Conservation (phyloP, 2,797 vertebrate genomes). For the Columba guinea region DNA sequence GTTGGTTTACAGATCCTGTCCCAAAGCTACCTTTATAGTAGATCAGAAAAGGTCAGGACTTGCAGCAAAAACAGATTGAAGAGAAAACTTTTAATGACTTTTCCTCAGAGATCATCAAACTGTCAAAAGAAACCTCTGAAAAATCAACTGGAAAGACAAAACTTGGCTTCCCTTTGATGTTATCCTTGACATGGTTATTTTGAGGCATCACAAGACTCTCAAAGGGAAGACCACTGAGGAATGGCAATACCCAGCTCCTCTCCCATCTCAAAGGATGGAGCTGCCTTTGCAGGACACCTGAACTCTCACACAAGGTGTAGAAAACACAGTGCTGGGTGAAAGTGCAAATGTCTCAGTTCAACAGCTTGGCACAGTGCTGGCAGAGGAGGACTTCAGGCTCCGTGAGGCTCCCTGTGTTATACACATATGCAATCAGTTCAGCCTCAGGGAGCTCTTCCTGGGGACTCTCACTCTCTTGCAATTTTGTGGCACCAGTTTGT, state of each 20-base stretch:
- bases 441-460: neutral
- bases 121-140: neutral
- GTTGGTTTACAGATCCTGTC: neutral
- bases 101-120: neutral
- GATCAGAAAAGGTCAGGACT: constrained; percentile 29
- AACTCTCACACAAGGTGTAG: neutral
- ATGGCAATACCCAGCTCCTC: neutral
- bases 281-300: neutral
- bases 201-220: neutral
- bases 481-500: neutral
- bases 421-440: neutral
- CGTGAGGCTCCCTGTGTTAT: neutral
- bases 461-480: neutral
- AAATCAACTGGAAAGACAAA: neutral
- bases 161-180: neutral
- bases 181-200: neutral
- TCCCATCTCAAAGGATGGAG: neutral
- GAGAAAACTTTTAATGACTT: constrained; percentile 13
- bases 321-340: neutral
- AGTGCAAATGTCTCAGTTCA: neutral
- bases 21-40: constrained; percentile 5
- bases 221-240: neutral
- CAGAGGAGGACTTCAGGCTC: neutral
- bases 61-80: neutral
- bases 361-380: neutral